These are phyloP conservation scores for Sebastes kiyomatsui DNA, from an alignment of 2,797 vertebrate species.

Conservation along the genomic window DNA sequence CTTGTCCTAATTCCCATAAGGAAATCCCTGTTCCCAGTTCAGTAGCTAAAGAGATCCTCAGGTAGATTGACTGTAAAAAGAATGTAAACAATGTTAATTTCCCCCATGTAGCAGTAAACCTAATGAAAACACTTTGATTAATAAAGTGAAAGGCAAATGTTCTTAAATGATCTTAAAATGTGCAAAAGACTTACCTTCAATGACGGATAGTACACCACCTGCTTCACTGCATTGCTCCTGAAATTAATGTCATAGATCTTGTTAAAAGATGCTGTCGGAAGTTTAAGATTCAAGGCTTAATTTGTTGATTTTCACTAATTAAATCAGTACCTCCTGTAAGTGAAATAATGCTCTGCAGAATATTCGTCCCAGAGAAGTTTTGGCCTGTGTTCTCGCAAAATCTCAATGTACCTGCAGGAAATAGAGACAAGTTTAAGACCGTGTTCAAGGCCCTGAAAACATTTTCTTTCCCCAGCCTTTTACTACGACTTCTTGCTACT, in stretches of 20 bases:
- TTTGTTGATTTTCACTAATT: neutral
- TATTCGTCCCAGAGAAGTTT: slow-evolving; percentile 92
- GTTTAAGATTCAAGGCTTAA: neutral
- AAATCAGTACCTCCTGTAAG: slow-evolving; percentile 88
- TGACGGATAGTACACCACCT: slow-evolving; percentile 92
- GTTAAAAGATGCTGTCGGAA: neutral
- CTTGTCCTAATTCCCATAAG: slow-evolving; percentile 98
- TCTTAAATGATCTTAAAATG: neutral
- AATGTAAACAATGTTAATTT: slow-evolving; percentile 12
- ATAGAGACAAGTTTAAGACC: neutral
- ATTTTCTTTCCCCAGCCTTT: neutral
- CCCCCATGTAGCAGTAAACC: neutral
- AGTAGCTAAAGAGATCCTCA: slow-evolving; percentile 89
- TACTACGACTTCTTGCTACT: neutral
- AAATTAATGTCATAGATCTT: slow-evolving; percentile 42
- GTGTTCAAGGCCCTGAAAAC: neutral
- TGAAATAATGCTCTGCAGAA: slow-evolving; percentile 91
- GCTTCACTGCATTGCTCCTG: slow-evolving; percentile 90
- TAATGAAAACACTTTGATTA: neutral
- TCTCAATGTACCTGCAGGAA: slow-evolving; percentile 89
- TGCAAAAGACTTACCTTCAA: slow-evolving; percentile 85
- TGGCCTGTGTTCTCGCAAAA: slow-evolving; percentile 90
- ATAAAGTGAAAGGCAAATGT: neutral
- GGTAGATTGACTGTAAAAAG: slow-evolving; percentile 88
- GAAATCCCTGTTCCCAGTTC: slow-evolving; percentile 95